Base-by-base conservation (phyloP, 2,888 invertebrate genomes). In the Pheosia gnoma region DNA sequence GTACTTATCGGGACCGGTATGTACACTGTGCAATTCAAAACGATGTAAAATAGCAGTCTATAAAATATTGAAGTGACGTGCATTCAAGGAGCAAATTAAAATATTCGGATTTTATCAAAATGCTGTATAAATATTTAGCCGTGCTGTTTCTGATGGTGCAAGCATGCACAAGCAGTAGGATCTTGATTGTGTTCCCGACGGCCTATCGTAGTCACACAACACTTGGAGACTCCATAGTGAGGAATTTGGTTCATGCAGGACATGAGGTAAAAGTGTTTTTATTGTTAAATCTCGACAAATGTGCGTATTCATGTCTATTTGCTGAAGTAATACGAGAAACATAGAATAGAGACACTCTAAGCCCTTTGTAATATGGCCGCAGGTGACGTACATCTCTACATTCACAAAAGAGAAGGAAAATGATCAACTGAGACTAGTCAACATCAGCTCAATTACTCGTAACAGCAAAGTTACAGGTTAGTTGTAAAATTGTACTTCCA, bases 311-410 rank as follows among this genome's bases (percentile, higher is more conserved):
- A 4, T n/a, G n/a, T n/a, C n/a, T n/a, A n/a, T 43, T 43, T 8
- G 9, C 9, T 43, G 43, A 43, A 8, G 43, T 9, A 43, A 8
- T 25, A 25, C 25, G 1, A 9, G 8, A 8, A 43, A 0, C 43
- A 43, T 43, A 43, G 1, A 43, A 9, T 9, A 9, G 43, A 25
- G 25, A 25, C 25, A 25, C 51, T 68, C 54, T 43, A 13, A 8
- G 37, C 25, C 36, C 25, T 5, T 37, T 53, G 25, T 8, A 54
- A 11, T 11, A 5, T 54, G n/a, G 5, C 39, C 10, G 0, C 71
- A 88, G 89, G 86, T 89, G 47, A 86, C 88, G 3, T 86, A 83
- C 68, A 76, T 87, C 61, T 81, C 85, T 2, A 78, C 83, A 3
- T 77, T 67, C 13, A 80, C 82, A 3, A 66, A 74, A 58, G 64